These are phyloP conservation scores for Arvicanthis niloticus DNA, from an alignment of 2,113 vertebrate genomes.

Conservation along the genomic window DNA sequence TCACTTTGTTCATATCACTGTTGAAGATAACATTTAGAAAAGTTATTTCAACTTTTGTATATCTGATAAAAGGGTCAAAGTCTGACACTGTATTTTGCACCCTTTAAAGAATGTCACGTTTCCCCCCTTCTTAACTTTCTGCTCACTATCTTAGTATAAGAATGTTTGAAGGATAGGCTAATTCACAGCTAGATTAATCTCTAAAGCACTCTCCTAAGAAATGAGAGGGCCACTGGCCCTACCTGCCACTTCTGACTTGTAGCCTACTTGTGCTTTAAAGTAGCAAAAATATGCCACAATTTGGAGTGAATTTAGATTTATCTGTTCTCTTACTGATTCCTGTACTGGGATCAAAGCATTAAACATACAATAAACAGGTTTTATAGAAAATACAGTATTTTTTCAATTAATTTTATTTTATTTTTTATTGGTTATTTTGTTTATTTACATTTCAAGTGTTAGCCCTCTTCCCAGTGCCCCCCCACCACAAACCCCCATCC, in stretches of 20 bases:
- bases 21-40: conserved; percentile 50
- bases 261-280: not conserved
- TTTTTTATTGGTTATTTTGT: no score
- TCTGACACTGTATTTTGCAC: conserved; percentile 24
- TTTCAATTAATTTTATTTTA: no score
- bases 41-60: conserved; percentile 54
- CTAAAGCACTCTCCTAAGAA: not conserved
- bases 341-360: not conserved
- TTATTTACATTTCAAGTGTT: no score
- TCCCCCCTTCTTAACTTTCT: not conserved
- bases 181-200: not conserved
- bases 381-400: not conserved
- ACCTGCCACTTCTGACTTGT: not conserved
- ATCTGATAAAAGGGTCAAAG: conserved; percentile 48
- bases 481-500: no score
- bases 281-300: not conserved
- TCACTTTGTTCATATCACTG: conserved; percentile 68
- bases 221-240: not conserved
- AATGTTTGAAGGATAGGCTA: not conserved
- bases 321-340: not conserved
- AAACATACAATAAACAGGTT: not conserved
- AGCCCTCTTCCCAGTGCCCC: no score
- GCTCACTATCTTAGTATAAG: not conserved
- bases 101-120: not conserved
- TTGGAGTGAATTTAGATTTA: not conserved